These are phyloP conservation scores for Stenoptilia bipunctidactyla DNA, from an alignment of 2,888 invertebrate genomes.

Conservation along the genomic window DNA sequence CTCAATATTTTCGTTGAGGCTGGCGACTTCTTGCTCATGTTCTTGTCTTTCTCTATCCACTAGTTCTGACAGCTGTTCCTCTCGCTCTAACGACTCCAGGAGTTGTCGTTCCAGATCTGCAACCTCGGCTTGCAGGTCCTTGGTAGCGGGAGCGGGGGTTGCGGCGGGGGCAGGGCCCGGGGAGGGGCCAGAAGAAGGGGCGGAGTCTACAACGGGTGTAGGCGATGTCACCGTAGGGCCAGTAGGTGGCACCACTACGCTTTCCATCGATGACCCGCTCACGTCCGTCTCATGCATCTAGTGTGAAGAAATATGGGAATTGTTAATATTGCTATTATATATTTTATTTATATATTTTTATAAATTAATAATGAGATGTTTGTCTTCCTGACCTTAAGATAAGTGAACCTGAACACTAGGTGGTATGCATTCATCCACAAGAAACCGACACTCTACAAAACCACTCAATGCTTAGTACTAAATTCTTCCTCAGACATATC, in stretches of 20 bases:
- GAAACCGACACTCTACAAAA: too few species aligned
- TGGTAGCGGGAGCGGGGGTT: neutral
- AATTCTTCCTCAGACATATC: too few species aligned
- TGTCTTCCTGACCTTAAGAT: too few species aligned
- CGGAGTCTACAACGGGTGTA: neutral
- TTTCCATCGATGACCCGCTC: neutral
- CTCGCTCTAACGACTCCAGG: slow-evolving; percentile 6
- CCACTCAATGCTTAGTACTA: too few species aligned
- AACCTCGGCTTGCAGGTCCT: slow-evolving; percentile 75
- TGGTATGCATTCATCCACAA: too few species aligned
- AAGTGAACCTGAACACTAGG: too few species aligned
- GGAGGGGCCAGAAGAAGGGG: slow-evolving; percentile 4
- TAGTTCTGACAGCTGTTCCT: slow-evolving; percentile 1
- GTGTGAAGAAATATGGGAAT: too few species aligned
- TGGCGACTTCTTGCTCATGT: neutral
- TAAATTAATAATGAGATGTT: too few species aligned
- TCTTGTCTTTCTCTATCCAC: neutral
- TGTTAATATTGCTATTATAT: too few species aligned
- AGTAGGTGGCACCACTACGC: neutral
- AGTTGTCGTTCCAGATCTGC: slow-evolving; percentile 18
- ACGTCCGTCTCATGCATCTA: slow-evolving; percentile 7
- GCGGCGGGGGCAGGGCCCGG: neutral
- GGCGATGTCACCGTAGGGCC: neutral
- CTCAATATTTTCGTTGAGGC: neutral
- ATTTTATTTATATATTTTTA: too few species aligned